phyloP scores from a whole-genome alignment of 2,113 vertebrate genomes.

The Pagrus major region DNA sequence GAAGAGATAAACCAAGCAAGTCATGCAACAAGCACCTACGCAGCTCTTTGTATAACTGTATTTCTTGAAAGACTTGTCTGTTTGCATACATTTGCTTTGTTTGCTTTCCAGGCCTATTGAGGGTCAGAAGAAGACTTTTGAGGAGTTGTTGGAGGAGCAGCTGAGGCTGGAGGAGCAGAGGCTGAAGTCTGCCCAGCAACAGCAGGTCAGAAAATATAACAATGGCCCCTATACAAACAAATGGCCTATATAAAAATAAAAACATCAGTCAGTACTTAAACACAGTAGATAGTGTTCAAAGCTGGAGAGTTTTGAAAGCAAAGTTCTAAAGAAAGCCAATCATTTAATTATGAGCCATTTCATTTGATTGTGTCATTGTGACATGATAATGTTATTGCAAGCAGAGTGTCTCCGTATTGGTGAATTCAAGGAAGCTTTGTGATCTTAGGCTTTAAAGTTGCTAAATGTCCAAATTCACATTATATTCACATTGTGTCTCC shows the following conservation, averaged over 20 bases:
- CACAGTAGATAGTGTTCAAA: not conserved
- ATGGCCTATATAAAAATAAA: not conserved
- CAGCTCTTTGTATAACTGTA: not conserved
- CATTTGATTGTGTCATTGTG: not conserved
- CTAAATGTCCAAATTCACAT: not conserved
- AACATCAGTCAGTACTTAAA: not conserved
- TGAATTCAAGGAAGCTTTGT: not conserved
- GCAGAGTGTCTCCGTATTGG: not conserved
- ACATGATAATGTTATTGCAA: not conserved
- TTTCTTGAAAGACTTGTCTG: not conserved
- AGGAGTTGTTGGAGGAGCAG: conserved; percentile 94
- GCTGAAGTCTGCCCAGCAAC: conserved; percentile 76
- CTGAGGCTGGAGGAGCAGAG: conserved; percentile 90
- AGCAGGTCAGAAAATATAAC: conserved; percentile 82
- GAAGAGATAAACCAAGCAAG: not conserved
- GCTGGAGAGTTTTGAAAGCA: not conserved
- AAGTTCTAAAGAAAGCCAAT: not conserved
- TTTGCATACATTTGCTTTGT: not conserved
- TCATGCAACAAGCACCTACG: not conserved
- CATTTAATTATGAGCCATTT: not conserved
- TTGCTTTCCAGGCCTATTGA: conserved; percentile 86
- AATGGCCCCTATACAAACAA: not conserved
- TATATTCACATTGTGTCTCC: not conserved
- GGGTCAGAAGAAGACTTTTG: conserved; percentile 90
- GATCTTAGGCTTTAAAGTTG: not conserved